Conservation (phyloP, 2,797 vertebrate species). For the Microctenopoma stevenorrisi region DNA sequence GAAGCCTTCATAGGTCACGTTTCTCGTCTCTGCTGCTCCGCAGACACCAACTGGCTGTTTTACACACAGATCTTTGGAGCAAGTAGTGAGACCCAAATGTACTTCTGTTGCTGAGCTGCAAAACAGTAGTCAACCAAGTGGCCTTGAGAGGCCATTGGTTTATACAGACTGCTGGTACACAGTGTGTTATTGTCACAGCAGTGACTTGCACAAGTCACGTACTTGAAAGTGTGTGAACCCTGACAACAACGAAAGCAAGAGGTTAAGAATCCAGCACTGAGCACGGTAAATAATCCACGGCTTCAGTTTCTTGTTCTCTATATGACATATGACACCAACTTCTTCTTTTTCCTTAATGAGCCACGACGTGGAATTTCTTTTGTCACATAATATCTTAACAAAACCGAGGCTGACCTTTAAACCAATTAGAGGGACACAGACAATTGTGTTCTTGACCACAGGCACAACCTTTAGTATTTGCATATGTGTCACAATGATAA, state of each 20-base stretch:
- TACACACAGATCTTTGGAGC: conserved; percentile 18
- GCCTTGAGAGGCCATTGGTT: conserved; percentile 19
- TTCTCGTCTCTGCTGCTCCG: conserved; percentile 14
- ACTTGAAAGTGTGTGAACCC: background rate
- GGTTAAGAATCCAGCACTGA: background rate
- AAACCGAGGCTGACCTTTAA: conserved; percentile 36
- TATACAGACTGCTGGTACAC: background rate
- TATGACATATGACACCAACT: background rate
- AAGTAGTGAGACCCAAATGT: conserved; percentile 1
- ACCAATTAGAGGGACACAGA: background rate
- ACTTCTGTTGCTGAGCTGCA: conserved; percentile 6
- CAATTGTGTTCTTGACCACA: background rate
- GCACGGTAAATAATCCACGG: background rate
- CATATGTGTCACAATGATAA: background rate
- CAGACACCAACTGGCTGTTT: conserved; percentile 14
- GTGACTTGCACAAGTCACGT: conserved; percentile 5
- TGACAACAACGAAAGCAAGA: background rate
- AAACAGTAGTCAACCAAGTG: too few relatives aligned
- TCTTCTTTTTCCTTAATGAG: background rate
- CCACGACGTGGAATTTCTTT: conserved; percentile 2
- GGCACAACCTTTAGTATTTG: too few relatives aligned
- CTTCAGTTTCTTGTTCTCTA: background rate
- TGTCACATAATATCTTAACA: conserved; percentile 33
- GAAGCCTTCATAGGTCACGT: conserved; percentile 9
- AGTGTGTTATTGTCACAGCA: conserved; percentile 4